These are phyloP conservation scores for Epinephelus cyanopodus DNA, from an alignment of 2,113 vertebrate genomes.

Conservation along the genomic window DNA sequence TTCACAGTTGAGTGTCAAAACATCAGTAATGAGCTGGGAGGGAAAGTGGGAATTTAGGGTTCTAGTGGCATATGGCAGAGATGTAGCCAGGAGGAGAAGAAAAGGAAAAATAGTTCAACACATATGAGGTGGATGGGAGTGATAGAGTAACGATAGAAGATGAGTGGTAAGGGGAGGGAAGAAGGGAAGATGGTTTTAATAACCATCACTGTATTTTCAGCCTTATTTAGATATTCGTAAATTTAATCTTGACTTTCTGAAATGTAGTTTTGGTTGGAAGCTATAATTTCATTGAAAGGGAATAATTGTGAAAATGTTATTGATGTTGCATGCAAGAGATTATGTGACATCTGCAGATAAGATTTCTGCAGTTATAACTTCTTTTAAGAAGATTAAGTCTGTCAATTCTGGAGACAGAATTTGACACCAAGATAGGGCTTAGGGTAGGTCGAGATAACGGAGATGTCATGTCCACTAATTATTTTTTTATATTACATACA, in stretches of 20 bases:
- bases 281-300: neutral
- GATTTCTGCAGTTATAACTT: neutral
- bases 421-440: neutral
- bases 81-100: neutral
- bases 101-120: neutral
- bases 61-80: neutral
- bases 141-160: neutral
- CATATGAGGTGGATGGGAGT: neutral
- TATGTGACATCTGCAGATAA: neutral
- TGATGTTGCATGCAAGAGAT: neutral
- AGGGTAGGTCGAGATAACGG: neutral
- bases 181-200: neutral
- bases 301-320: neutral
- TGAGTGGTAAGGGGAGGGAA: neutral
- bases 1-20: neutral
- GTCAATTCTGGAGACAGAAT: neutral
- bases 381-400: neutral
- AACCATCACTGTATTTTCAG: neutral
- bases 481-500: neutral
- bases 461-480: neutral
- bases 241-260: too few species aligned
- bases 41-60: neutral
- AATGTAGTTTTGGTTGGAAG: neutral
- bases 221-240: neutral
- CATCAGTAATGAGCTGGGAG: slow-evolving; percentile 4